phyloP scores from a whole-genome alignment of 92 coral and sea anemone species.

The Heliopora coerulea region DNA sequence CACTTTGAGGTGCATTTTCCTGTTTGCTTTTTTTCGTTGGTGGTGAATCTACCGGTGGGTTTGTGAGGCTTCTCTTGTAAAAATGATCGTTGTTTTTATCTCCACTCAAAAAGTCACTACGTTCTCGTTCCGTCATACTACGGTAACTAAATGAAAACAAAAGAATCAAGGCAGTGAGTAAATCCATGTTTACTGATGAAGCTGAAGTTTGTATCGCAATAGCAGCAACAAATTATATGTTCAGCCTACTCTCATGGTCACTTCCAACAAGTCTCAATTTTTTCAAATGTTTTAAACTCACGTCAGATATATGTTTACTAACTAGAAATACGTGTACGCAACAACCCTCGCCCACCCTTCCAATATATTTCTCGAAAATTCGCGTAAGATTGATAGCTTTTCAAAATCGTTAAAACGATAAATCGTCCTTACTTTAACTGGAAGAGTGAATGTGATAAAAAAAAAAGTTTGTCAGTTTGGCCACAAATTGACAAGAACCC shows the following conservation, averaged over 20 bases:
- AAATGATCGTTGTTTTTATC: slow-evolving; percentile 94
- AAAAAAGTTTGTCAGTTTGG: no score
- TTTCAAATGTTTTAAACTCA: no score
- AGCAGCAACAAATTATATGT: not conserved
- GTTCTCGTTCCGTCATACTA: slow-evolving; percentile 89
- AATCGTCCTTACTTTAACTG: no score
- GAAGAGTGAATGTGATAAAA: no score
- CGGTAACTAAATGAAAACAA: slow-evolving; percentile 58
- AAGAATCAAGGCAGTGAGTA: not conserved
- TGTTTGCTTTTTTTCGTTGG: slow-evolving; percentile 60
- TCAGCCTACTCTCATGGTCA: not conserved
- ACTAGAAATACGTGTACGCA: no score
- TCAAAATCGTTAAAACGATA: no score
- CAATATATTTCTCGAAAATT: no score
- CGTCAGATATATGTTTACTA: no score
- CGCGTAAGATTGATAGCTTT: no score
- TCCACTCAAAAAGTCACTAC: slow-evolving; percentile 86
- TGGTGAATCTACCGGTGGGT: slow-evolving; percentile 57
- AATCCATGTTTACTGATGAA: not conserved
- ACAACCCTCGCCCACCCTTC: no score
- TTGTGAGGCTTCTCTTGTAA: slow-evolving; percentile 64
- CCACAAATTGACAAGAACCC: no score
- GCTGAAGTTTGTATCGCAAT: no score
- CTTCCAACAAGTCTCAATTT: not conserved
- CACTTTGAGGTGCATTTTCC: not conserved